Conservation (phyloP, 2,113 vertebrate genomes). For the Haemorhous mexicanus region DNA sequence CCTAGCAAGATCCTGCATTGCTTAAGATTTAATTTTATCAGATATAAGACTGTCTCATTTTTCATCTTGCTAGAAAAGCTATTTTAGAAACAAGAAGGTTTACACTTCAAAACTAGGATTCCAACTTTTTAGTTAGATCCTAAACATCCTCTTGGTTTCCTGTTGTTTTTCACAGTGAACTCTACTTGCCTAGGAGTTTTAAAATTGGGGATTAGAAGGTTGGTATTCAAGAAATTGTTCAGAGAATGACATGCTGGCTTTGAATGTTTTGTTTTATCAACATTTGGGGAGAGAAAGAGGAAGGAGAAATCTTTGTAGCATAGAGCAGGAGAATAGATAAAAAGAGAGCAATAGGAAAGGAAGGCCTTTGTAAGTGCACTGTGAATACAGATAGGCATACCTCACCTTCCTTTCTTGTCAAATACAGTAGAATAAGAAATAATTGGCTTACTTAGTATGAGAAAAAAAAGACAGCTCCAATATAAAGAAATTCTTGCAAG, state of each 20-base stretch:
- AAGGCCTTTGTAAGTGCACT: background rate
- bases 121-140: background rate
- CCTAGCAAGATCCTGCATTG: background rate
- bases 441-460: constrained; percentile 14
- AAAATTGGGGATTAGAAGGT: background rate
- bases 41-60: background rate
- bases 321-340: background rate
- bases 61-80: background rate
- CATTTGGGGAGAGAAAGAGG: background rate
- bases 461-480: background rate
- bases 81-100: background rate
- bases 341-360: background rate
- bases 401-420: background rate
- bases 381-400: background rate
- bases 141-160: background rate
- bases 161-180: background rate
- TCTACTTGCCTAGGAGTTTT: background rate
- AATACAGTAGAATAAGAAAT: background rate
- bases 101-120: background rate
- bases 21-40: background rate
- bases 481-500: background rate
- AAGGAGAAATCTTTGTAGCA: background rate
- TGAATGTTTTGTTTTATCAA: background rate
- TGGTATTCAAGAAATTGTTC: background rate
- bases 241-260: background rate